phyloP scores from a whole-genome alignment of 2,888 invertebrate genomes.

The Cantharis flavilabris region DNA sequence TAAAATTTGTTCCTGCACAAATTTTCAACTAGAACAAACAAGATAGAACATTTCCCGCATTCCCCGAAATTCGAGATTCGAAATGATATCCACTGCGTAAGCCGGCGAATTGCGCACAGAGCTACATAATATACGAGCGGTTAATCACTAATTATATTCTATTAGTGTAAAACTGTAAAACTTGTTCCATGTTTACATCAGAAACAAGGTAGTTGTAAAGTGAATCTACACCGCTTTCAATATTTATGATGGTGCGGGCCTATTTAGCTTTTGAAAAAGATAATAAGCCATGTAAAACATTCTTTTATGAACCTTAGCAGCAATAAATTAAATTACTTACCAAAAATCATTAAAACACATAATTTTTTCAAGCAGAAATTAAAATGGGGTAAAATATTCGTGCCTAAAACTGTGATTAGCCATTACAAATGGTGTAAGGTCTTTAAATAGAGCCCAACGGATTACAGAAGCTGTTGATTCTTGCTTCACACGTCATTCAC shows the following conservation, averaged over 20 bases:
- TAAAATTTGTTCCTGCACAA: no score
- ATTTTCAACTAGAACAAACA: no score
- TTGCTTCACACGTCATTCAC: constrained; percentile 47
- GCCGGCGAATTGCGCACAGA: not conserved
- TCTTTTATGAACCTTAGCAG: not conserved
- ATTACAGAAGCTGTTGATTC: constrained; percentile 38
- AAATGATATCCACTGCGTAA: not conserved
- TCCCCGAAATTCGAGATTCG: not conserved
- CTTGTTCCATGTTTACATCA: not conserved
- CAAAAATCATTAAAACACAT: not conserved
- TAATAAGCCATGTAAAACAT: not conserved
- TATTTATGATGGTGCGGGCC: not conserved
- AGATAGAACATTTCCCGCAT: no score
- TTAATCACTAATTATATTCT: not conserved
- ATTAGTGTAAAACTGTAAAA: not conserved
- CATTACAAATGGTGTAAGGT: constrained; percentile 11
- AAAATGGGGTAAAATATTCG: not conserved
- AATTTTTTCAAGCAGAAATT: not conserved
- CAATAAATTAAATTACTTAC: not conserved
- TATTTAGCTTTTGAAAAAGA: not conserved
- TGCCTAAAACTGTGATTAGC: constrained; percentile 1
- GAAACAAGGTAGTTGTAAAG: not conserved
- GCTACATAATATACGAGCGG: not conserved
- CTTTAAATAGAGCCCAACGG: constrained; percentile 17
- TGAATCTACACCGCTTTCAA: not conserved